phyloP scores from a whole-genome alignment of 2,888 invertebrate genomes.

The Bruchidius siliquastri region DNA sequence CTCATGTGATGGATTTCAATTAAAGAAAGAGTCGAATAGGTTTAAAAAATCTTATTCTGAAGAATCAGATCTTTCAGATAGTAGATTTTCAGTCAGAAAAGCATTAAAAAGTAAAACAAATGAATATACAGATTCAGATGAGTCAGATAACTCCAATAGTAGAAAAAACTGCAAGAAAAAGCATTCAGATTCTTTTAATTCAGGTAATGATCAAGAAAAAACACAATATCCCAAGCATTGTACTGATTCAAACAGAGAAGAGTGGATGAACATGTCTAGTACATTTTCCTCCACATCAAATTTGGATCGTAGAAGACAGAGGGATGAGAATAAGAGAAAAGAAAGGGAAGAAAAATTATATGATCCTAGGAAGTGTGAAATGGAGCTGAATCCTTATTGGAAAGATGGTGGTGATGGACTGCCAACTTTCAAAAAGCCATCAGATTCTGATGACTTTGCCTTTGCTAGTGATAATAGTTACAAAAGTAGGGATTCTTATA shows the following conservation, averaged over 20 bases:
- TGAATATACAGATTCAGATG: neutral
- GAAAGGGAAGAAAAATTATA: slow-evolving; percentile 57
- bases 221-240: neutral
- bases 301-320: slow-evolving; percentile 45
- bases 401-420: slow-evolving; percentile 83
- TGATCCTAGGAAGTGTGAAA: slow-evolving; percentile 64
- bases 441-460: slow-evolving; percentile 40
- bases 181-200: neutral
- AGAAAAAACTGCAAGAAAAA: neutral
- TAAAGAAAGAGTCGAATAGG: slow-evolving; percentile 2
- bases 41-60: neutral
- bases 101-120: no score
- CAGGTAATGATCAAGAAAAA: neutral
- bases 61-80: neutral
- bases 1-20: slow-evolving; percentile 4
- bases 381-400: slow-evolving; percentile 92
- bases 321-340: slow-evolving; percentile 51
- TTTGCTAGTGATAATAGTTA: slow-evolving; percentile 10
- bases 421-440: slow-evolving; percentile 55
- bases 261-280: slow-evolving; percentile 73
- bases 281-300: slow-evolving; percentile 45
- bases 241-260: slow-evolving; percentile 48
- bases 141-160: neutral
- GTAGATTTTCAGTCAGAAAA: no score
- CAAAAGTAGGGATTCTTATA: slow-evolving; percentile 7